Percentiles rank a stretch among this genome's conserved stretches.
Conservation (phyloP, 1,140 invertebrate genomes). For the Drosophila ananassae region DNA sequence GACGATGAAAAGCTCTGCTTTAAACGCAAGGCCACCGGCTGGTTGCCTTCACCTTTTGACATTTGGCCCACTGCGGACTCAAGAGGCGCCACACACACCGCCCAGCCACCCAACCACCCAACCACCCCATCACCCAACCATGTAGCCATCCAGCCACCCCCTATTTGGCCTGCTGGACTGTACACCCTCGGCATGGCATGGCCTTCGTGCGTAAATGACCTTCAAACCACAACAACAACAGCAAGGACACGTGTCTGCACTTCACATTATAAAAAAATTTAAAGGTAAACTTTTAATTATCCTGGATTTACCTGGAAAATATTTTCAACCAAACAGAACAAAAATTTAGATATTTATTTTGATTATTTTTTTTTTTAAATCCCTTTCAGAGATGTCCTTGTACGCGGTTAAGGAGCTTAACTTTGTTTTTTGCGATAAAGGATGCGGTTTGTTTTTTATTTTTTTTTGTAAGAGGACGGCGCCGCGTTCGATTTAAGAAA, state of each 20-base stretch:
- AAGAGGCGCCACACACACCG: not conserved
- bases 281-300: not conserved
- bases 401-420: not conserved
- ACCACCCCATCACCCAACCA: no score
- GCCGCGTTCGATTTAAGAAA: slow-evolving; percentile 8
- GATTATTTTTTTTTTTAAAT: not conserved
- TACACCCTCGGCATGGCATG: slow-evolving; percentile 30
- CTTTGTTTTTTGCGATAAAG: not conserved
- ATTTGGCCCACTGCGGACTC: slow-evolving; percentile 39
- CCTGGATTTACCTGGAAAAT: slow-evolving; percentile 22
- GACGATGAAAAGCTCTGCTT: slow-evolving; percentile 27
- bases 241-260: slow-evolving; percentile 54
- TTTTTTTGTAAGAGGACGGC: not conserved
- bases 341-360: no score
- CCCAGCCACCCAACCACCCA: not conserved
- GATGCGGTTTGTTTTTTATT: not conserved
- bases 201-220: slow-evolving; percentile 68
- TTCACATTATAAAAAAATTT: slow-evolving; percentile 20
- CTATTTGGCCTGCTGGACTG: not conserved
- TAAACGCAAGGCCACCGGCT: slow-evolving; percentile 40
- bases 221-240: slow-evolving; percentile 63
- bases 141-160: slow-evolving; percentile 4
- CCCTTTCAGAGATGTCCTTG: not conserved
- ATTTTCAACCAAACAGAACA: not conserved
- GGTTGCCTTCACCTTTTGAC: slow-evolving; percentile 59